Percentiles rank a stretch among this genome's conserved stretches.
Conservation (phyloP, 2,888 invertebrate genomes). For the Leucania comma region DNA sequence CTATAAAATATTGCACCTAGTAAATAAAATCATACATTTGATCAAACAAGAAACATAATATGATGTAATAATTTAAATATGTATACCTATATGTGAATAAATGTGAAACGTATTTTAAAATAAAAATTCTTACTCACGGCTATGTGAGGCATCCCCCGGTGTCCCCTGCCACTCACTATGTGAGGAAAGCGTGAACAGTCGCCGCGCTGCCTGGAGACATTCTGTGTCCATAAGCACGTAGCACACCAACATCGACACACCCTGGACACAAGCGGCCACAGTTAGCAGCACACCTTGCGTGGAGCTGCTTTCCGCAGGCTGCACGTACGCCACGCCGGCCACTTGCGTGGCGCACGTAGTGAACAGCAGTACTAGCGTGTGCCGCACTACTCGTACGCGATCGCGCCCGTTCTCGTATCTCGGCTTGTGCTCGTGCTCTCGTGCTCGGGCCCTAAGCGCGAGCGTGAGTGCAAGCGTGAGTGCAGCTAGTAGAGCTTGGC, state of each 20-base stretch:
- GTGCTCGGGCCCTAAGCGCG: slow-evolving; percentile 16
- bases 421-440: slow-evolving; percentile 11
- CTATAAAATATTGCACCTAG: too few relatives aligned
- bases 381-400: slow-evolving; percentile 74
- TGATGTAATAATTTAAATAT: not conserved
- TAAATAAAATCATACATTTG: too few relatives aligned
- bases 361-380: slow-evolving; percentile 79
- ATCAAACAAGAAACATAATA: too few relatives aligned
- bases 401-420: slow-evolving; percentile 77
- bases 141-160: slow-evolving; percentile 91
- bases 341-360: slow-evolving; percentile 83
- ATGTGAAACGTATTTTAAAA: not conserved
- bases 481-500: slow-evolving; percentile 92
- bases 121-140: slow-evolving; percentile 86
- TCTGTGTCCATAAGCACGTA: slow-evolving; percentile 91
- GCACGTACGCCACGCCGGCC: slow-evolving; percentile 84
- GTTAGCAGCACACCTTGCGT: slow-evolving; percentile 79
- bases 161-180: slow-evolving; percentile 87
- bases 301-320: slow-evolving; percentile 78
- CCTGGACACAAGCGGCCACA: slow-evolving; percentile 83
- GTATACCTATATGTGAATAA: not conserved
- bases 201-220: slow-evolving; percentile 83
- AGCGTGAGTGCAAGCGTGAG: slow-evolving; percentile 93
- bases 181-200: slow-evolving; percentile 78
- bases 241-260: slow-evolving; percentile 90